These are phyloP conservation scores for Goniozus legneri DNA, from an alignment of 1,140 invertebrate genomes.

Conservation along the genomic window DNA sequence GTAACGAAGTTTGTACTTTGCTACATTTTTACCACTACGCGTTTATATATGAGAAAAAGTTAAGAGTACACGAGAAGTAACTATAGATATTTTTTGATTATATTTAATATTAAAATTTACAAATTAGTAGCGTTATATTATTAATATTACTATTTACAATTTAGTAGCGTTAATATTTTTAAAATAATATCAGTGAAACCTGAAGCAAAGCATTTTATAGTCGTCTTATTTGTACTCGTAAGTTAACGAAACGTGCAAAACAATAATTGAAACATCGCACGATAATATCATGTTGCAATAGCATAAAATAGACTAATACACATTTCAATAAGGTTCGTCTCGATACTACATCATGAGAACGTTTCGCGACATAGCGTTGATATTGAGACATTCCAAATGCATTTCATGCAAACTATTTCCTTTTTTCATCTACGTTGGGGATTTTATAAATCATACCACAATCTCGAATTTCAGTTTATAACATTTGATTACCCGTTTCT, in stretches of 20 bases:
- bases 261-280: constrained; percentile 13
- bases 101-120: constrained; percentile 49
- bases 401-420: constrained; percentile 11
- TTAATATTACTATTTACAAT: constrained; percentile 45
- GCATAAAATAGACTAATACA: constrained; percentile 7
- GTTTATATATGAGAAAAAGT: constrained; percentile 13
- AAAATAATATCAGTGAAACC: constrained; percentile 31
- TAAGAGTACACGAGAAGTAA: constrained; percentile 25
- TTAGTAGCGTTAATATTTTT: constrained; percentile 38
- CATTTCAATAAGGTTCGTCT: constrained; percentile 12
- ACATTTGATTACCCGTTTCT: too few species aligned
- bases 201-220: constrained; percentile 34
- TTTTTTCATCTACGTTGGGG: constrained; percentile 11
- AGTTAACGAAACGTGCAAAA: constrained; percentile 10
- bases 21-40: constrained; percentile 13
- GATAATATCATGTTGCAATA: constrained; percentile 14
- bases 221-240: constrained; percentile 29
- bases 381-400: constrained; percentile 28
- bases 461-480: too few species aligned
- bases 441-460: neutral
- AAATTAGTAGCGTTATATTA: constrained; percentile 46
- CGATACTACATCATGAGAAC: constrained; percentile 15
- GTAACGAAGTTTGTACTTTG: constrained; percentile 13
- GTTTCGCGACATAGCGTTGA: constrained; percentile 12
- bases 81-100: constrained; percentile 47